Percentiles rank a stretch among this genome's conserved stretches.
Conservation (phyloP, 1,140 invertebrate genomes). For the Magallana ariakensis region DNA sequence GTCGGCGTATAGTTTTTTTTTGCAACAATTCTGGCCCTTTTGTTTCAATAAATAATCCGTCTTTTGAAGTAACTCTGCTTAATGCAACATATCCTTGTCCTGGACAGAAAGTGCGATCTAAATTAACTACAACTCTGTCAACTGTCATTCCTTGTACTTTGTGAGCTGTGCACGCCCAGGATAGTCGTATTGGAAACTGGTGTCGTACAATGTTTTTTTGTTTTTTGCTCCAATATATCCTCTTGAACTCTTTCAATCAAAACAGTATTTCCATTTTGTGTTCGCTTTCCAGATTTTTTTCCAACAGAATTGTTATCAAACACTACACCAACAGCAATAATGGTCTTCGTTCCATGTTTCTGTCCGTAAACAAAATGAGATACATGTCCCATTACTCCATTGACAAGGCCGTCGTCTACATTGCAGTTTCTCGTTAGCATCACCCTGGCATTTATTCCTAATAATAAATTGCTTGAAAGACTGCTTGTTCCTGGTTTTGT, state of each 20-base stretch:
- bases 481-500: neutral
- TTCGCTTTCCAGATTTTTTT: neutral
- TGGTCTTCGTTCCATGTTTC: neutral
- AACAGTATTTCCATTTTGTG: constrained; percentile 10
- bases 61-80: constrained; percentile 16
- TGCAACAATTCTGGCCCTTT: neutral
- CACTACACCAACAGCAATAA: neutral
- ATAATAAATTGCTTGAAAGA: neutral
- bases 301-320: constrained; percentile 18
- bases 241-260: neutral
- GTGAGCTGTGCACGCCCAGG: constrained; percentile 53
- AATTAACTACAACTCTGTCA: constrained; percentile 39
- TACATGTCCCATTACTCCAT: constrained; percentile 47
- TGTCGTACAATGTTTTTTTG: neutral
- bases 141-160: constrained; percentile 50
- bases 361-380: neutral
- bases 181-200: constrained; percentile 41
- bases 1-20: constrained; percentile 41
- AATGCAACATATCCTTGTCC: constrained; percentile 46
- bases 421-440: constrained; percentile 29
- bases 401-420: constrained; percentile 46
- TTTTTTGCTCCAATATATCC: neutral
- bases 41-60: neutral
- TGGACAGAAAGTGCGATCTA: constrained; percentile 31
- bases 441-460: constrained; percentile 1